phyloP scores from a whole-genome alignment of 2,113 vertebrate species.

The Triplophysa siluroides region DNA sequence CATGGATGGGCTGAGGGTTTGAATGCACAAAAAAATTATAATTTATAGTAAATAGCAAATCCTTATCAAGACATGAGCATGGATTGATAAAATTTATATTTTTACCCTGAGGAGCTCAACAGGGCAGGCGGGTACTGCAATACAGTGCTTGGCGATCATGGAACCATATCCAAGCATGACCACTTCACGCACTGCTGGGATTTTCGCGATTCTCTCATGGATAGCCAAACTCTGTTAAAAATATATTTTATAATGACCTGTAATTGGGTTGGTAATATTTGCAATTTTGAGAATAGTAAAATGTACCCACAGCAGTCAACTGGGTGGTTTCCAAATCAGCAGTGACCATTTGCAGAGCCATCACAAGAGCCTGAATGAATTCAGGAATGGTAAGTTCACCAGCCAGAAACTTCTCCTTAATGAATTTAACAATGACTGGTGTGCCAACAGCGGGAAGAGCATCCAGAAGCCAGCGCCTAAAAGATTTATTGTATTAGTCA shows the following conservation, averaged over 20 bases:
- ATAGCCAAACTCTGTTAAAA: conserved; percentile 72
- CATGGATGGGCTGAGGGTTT: conserved; percentile 75
- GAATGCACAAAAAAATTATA: neutral
- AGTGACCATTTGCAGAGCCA: conserved; percentile 71
- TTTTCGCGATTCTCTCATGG: conserved; percentile 63
- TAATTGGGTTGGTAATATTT: neutral
- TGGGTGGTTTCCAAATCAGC: conserved; percentile 72
- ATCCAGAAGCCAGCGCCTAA: conserved; percentile 77
- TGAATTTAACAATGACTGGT: conserved; percentile 69
- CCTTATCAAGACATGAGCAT: neutral
- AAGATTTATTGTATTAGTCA: no score
- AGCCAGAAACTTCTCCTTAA: conserved; percentile 72
- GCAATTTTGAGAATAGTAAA: neutral
- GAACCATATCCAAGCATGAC: conserved; percentile 74
- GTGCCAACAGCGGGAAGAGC: conserved; percentile 71
- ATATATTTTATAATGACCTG: no score
- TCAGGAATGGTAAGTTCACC: conserved; percentile 70
- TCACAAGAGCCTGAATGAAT: conserved; percentile 63
- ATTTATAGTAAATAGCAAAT: neutral
- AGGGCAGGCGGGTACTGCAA: conserved; percentile 59
- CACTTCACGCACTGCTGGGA: conserved; percentile 67
- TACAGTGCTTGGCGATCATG: conserved; percentile 75
- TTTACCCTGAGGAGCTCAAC: conserved; percentile 67
- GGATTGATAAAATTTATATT: no score
- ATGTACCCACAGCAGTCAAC: conserved; percentile 66